phyloP scores from a whole-genome alignment of 2,888 invertebrate species.

The Fabriciana adippe region DNA sequence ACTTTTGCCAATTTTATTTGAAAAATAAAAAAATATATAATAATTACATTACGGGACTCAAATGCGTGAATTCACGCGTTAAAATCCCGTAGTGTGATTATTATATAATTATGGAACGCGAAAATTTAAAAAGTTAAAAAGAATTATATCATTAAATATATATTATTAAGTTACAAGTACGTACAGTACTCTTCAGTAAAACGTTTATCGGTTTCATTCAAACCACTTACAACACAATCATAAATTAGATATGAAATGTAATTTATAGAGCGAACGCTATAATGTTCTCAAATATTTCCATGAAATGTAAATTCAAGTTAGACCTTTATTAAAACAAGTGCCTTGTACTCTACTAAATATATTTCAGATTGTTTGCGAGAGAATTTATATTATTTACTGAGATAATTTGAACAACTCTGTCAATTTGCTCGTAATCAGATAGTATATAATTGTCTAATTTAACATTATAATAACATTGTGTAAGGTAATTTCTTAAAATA shows the following conservation, averaged over 20 bases:
- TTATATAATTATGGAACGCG: too few species aligned
- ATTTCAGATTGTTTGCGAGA: conserved; percentile 11
- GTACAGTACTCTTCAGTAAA: too few species aligned
- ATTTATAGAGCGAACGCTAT: neutral
- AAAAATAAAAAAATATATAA: too few species aligned
- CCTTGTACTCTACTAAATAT: conserved; percentile 11
- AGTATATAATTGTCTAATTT: neutral
- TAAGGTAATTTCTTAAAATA: too few species aligned
- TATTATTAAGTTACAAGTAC: too few species aligned
- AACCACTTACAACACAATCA: conserved; percentile 1
- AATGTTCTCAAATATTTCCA: conserved; percentile 8
- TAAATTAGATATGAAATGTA: conserved; percentile 2
- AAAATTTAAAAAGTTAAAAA: too few species aligned
- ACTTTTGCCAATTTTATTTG: too few species aligned
- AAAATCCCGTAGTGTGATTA: too few species aligned
- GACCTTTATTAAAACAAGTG: conserved; percentile 16
- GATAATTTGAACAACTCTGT: neutral
- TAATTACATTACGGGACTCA: too few species aligned
- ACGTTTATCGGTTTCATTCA: neutral
- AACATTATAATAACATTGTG: neutral
- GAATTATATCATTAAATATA: too few species aligned
- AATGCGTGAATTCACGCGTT: too few species aligned
- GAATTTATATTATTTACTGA: conserved; percentile 16
- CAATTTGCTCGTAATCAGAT: conserved; percentile 3
- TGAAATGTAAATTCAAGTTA: conserved; percentile 3